Evolutionary conservation across 2,888 invertebrate species (phyloP).

Genomic region (Celastrina argiolus): DNA sequence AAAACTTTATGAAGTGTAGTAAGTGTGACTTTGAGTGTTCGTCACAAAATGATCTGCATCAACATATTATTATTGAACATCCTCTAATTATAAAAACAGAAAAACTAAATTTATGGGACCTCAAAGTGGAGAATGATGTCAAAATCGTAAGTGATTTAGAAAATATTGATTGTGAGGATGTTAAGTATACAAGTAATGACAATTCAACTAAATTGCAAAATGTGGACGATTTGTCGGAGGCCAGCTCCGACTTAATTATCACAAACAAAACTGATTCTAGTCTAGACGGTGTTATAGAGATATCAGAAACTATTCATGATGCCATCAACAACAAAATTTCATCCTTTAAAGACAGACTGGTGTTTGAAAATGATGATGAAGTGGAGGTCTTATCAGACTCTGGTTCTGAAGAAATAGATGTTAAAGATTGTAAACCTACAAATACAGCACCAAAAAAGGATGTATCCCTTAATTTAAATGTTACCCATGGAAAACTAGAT

Average conservation of each 20-base stretch:
- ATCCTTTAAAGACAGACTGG: constrained; percentile 19
- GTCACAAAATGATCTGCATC: constrained; percentile 23
- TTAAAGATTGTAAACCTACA: not conserved
- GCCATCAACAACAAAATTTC: not conserved
- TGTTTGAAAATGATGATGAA: constrained; percentile 26
- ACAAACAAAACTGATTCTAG: not conserved
- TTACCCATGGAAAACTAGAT: not conserved
- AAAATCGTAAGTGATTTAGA: not conserved
- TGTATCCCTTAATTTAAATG: not conserved
- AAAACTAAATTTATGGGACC: constrained; percentile 11
- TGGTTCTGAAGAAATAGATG: not conserved
- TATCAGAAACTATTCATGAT: not conserved
- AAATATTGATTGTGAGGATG: not conserved
- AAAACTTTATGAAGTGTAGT: constrained; percentile 25
- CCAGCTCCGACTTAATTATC: not conserved
- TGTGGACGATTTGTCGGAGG: not conserved
- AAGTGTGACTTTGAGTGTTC: constrained; percentile 25
- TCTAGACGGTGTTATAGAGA: not conserved
- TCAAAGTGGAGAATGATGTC: not conserved
- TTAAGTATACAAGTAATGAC: not conserved
- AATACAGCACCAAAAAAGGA: not conserved
- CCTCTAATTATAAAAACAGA: constrained; percentile 1
- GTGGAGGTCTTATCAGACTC: not conserved
- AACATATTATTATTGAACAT: constrained; percentile 26
- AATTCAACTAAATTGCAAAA: not conserved